Base-by-base conservation (phyloP, 2,113 vertebrate species). In the Percina caprodes region DNA sequence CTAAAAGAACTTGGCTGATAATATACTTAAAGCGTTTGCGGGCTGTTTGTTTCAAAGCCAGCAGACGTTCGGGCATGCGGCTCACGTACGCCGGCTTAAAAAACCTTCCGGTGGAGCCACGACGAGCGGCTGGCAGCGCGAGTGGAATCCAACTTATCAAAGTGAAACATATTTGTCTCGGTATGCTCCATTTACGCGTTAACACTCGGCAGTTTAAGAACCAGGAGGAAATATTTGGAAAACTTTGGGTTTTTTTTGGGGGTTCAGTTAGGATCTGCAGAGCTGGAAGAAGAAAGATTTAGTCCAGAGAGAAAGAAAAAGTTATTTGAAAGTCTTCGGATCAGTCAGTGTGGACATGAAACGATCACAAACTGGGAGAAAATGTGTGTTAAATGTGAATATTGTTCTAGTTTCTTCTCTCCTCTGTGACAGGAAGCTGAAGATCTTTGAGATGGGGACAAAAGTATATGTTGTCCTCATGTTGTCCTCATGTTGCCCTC, bases 1-100 rank as follows among this genome's bases (percentile, higher is more conserved):
- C 94, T 97, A 96, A 97, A 98, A 97, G 97, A 97, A 97, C 96
- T 96, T 95, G 96, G 94, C 96, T 96, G 96, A 97, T 98, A 97
- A 99, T 98, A 97, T 96, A 98, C 97, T 99, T 97, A 97, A 96
- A 96, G 96, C 94, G 94, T 95, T 95, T 87, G 96, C 93, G 95
- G 77, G 95, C 96, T 96, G 97, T 97, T 95, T 98, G 97, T 97
- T 96, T 96, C 96, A 95, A 95, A 95, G 96, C 94, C 95, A 95
- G 95, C 95, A 94, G 94, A 82, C 85, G 88, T 92, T 95, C 94
- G 94, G 68, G 92, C 92, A 97, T 97, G 96, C 97, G 83, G 83
- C 96, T 97, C 97, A 98, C 97, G 97, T 97, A 91, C 91, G 84
- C 85, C 93, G 93, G 96, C 96, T 99, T 99, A 98, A 96, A 97